These are phyloP conservation scores for Corvus cornix DNA, from an alignment of 2,113 vertebrate species.

Conservation along the genomic window DNA sequence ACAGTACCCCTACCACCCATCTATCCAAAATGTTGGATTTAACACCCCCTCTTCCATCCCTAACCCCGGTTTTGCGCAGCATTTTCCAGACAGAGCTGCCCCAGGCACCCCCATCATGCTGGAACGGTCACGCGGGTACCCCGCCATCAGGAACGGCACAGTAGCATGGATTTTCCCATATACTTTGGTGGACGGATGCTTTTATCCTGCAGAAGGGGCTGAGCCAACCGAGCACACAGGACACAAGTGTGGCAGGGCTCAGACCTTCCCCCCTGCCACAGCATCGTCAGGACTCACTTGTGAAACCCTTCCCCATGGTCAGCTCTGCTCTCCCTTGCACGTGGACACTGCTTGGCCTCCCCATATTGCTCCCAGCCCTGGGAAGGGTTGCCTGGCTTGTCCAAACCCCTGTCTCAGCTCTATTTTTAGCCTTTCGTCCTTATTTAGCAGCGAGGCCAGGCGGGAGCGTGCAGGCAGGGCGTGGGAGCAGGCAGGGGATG, in stretches of 20 bases:
- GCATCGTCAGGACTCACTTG: accelerated
- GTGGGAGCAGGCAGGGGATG: neutral
- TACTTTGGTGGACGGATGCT: neutral
- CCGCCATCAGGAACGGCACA: accelerated
- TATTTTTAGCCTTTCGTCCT: conserved; percentile 67
- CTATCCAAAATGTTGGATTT: neutral
- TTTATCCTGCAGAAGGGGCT: neutral
- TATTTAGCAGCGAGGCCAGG: conserved; percentile 56
- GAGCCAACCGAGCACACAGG: neutral
- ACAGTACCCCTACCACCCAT: neutral
- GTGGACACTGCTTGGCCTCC: accelerated
- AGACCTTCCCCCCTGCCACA: neutral
- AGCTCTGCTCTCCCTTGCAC: neutral
- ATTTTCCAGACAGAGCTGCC: neutral
- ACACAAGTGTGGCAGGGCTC: neutral
- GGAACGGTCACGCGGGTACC: neutral
- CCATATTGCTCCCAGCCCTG: neutral
- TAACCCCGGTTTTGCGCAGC: accelerated
- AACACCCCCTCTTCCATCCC: neutral
- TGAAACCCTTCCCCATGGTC: neutral
- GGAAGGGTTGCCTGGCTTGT: neutral
- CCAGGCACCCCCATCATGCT: accelerated
- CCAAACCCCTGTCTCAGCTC: neutral
- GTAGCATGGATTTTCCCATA: accelerated
- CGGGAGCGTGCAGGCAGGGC: neutral